Conservation (phyloP, 2,888 invertebrate species). For the Drosophila incognita region DNA sequence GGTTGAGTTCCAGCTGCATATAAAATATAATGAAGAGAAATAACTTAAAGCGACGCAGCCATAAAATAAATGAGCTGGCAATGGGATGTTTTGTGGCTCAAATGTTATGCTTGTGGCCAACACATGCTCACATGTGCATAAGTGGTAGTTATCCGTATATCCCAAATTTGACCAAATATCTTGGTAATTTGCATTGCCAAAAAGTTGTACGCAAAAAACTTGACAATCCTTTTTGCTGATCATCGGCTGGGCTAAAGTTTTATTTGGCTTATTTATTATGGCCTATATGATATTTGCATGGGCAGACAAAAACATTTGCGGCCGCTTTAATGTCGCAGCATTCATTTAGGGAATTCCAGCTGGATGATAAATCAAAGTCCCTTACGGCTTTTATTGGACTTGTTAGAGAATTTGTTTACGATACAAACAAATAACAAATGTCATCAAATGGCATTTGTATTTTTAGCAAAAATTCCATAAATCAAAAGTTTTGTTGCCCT, state of each 20-base stretch:
- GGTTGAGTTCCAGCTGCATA: slow-evolving; percentile 39
- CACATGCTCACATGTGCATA: slow-evolving; percentile 44
- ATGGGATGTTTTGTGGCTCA: slow-evolving; percentile 67
- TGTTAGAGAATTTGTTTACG: slow-evolving; percentile 71
- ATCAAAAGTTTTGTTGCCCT: slow-evolving; percentile 65
- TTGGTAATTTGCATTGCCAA: slow-evolving; percentile 71
- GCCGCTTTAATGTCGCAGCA: slow-evolving; percentile 57
- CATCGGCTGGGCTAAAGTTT: slow-evolving; percentile 43
- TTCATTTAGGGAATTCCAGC: slow-evolving; percentile 54
- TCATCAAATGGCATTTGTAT: slow-evolving; percentile 75
- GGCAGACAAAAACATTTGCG: slow-evolving; percentile 54
- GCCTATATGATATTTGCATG: slow-evolving; percentile 56
- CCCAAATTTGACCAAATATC: slow-evolving; percentile 48
- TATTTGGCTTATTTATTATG: slow-evolving; percentile 64
- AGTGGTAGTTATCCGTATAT: slow-evolving; percentile 23
- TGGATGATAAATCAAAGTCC: slow-evolving; percentile 73
- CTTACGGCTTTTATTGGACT: slow-evolving; percentile 73
- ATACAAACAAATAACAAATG: slow-evolving; percentile 56
- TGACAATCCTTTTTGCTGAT: slow-evolving; percentile 55
- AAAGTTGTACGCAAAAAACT: slow-evolving; percentile 41
- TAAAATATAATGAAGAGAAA: slow-evolving; percentile 79
- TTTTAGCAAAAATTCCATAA: slow-evolving; percentile 74
- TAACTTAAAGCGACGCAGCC: slow-evolving; percentile 75
- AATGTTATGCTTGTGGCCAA: slow-evolving; percentile 55
- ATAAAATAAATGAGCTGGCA: slow-evolving; percentile 77